Percentiles rank a stretch among this genome's conserved stretches.
phyloP scores from a whole-genome alignment of 2,888 invertebrate genomes.

The Pyralis farinalis region DNA sequence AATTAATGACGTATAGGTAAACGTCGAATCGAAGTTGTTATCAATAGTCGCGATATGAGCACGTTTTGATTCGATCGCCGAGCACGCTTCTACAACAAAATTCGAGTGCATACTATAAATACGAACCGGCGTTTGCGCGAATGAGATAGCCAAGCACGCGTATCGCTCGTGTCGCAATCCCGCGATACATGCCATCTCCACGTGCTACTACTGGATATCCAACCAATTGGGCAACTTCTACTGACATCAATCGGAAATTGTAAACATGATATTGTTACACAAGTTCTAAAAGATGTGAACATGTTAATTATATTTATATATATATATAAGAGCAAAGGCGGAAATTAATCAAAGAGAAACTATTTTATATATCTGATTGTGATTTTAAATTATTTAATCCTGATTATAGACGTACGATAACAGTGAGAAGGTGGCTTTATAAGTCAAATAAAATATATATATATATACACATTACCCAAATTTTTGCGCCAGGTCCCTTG shows the following conservation, averaged over 20 bases:
- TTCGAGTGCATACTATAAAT: slow-evolving; percentile 15
- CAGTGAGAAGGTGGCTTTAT: too few relatives aligned
- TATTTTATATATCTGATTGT: too few relatives aligned
- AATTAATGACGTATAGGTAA: slow-evolving; percentile 1
- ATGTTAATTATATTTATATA: neutral
- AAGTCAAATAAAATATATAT: too few relatives aligned
- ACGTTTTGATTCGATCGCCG: slow-evolving; percentile 24
- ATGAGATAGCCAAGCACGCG: slow-evolving; percentile 42
- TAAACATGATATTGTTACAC: neutral
- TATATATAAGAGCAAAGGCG: too few relatives aligned
- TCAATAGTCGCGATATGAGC: slow-evolving; percentile 14
- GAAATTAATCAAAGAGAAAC: too few relatives aligned
- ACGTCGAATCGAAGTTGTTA: slow-evolving; percentile 13
- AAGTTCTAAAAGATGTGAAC: neutral
- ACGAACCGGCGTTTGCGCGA: slow-evolving; percentile 25
- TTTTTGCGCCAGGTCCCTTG: too few relatives aligned
- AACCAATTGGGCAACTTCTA: too few relatives aligned
- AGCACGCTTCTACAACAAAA: slow-evolving; percentile 29
- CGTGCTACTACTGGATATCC: too few relatives aligned
- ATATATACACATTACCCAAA: too few relatives aligned
- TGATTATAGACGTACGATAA: too few relatives aligned
- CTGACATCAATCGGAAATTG: slow-evolving; percentile 3
- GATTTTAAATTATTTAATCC: too few relatives aligned
- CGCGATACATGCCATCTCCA: neutral
- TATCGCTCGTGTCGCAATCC: slow-evolving; percentile 37